These are phyloP conservation scores for Hirtodrosophila cameraria DNA, from an alignment of 2,888 invertebrate species.

Conservation along the genomic window DNA sequence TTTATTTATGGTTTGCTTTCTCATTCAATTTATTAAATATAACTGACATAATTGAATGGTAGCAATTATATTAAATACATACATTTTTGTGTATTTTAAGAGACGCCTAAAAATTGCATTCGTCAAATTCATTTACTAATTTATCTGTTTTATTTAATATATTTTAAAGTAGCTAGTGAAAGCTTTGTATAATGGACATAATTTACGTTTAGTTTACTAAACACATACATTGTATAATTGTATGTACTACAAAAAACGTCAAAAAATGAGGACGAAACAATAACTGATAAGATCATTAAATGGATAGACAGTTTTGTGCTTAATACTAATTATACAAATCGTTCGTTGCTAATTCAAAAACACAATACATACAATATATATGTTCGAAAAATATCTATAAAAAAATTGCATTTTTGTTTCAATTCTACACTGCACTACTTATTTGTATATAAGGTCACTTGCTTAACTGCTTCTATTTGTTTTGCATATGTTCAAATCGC, in stretches of 20 bases:
- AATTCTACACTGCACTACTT: slow-evolving; percentile 64
- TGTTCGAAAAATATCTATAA: slow-evolving; percentile 49
- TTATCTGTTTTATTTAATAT: slow-evolving; percentile 12
- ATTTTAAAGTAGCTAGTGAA: slow-evolving; percentile 36
- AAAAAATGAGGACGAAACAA: slow-evolving; percentile 37
- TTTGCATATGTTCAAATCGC: slow-evolving; percentile 59
- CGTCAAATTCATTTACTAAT: neutral
- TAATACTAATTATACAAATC: slow-evolving; percentile 41
- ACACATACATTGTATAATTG: slow-evolving; percentile 43
- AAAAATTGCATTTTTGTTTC: slow-evolving; percentile 27
- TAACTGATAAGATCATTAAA: slow-evolving; percentile 41
- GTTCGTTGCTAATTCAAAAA: slow-evolving; percentile 46
- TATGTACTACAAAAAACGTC: slow-evolving; percentile 21
- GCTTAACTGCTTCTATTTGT: slow-evolving; percentile 42
- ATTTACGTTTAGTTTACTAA: too few relatives aligned
- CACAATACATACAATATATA: slow-evolving; percentile 28
- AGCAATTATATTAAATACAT: too few relatives aligned
- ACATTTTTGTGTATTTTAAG: too few relatives aligned
- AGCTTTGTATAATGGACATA: slow-evolving; percentile 59
- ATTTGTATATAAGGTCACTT: slow-evolving; percentile 74
- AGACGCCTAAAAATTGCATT: too few relatives aligned
- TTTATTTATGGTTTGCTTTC: too few relatives aligned
- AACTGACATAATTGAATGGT: too few relatives aligned
- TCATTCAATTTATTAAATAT: too few relatives aligned
- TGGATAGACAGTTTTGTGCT: slow-evolving; percentile 29